Conservation (phyloP, 2,797 vertebrate genomes). For the Steatocranus sp. region DNA sequence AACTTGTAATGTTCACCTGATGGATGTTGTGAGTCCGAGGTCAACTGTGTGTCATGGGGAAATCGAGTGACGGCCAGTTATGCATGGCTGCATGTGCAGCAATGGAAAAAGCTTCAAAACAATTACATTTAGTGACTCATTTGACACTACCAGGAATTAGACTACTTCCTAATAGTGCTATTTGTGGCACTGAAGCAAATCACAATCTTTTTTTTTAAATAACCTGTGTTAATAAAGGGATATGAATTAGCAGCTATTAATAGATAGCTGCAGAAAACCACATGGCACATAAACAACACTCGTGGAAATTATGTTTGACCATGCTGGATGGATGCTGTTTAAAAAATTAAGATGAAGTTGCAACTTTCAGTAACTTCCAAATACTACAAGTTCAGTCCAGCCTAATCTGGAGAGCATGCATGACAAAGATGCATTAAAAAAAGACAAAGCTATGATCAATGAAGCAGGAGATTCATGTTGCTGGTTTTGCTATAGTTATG, state of each 20-base stretch:
- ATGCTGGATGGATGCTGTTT: background rate
- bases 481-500: background rate
- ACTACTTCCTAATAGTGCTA: background rate
- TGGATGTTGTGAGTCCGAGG: conserved; percentile 65
- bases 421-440: background rate
- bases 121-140: background rate
- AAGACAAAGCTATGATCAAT: background rate
- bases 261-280: background rate
- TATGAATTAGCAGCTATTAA: background rate
- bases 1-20: conserved; percentile 75
- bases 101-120: background rate
- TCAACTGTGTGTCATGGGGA: conserved; percentile 61
- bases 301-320: background rate
- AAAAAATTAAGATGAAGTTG: background rate
- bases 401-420: background rate
- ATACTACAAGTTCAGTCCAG: background rate
- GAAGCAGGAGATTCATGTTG: background rate
- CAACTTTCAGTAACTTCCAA: background rate
- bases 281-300: background rate
- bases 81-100: background rate
- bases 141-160: background rate
- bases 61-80: background rate
- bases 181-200: background rate
- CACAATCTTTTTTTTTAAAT: background rate
- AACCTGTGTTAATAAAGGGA: background rate